Conservation (phyloP, 2,797 vertebrate genomes). For the Channallabes apus region DNA sequence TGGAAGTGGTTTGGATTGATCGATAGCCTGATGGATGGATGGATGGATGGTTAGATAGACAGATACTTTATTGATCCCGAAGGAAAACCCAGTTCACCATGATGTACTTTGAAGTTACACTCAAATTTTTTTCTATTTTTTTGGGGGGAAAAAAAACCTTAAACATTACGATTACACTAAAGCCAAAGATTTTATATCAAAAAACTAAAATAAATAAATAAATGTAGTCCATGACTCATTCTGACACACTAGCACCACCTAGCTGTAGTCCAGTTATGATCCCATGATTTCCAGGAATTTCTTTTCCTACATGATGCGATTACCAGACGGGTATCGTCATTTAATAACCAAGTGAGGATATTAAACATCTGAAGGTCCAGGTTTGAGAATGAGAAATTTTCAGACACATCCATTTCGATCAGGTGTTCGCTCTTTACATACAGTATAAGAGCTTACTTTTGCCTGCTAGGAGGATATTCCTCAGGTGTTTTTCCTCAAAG, state of each 20-base stretch:
- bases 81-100: not conserved
- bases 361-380: not conserved
- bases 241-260: constrained; percentile 7
- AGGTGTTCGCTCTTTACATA: not conserved
- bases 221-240: not conserved
- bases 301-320: not conserved
- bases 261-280: not conserved
- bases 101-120: not conserved
- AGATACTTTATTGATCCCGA: too few species aligned
- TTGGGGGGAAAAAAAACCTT: not conserved
- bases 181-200: not conserved
- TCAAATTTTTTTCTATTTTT: not conserved
- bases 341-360: not conserved
- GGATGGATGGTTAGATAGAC: too few species aligned
- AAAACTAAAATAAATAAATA: too few species aligned
- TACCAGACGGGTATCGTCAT: not conserved
- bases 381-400: not conserved
- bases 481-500: not conserved
- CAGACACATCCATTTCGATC: not conserved
- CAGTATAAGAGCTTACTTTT: not conserved
- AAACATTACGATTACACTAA: not conserved
- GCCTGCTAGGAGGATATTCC: not conserved
- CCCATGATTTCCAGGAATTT: not conserved
- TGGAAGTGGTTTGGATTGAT: not conserved
- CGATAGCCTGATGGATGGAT: too few species aligned